These are phyloP conservation scores for Chloropsis hardwickii DNA, from an alignment of 2,113 vertebrate species.

Conservation along the genomic window DNA sequence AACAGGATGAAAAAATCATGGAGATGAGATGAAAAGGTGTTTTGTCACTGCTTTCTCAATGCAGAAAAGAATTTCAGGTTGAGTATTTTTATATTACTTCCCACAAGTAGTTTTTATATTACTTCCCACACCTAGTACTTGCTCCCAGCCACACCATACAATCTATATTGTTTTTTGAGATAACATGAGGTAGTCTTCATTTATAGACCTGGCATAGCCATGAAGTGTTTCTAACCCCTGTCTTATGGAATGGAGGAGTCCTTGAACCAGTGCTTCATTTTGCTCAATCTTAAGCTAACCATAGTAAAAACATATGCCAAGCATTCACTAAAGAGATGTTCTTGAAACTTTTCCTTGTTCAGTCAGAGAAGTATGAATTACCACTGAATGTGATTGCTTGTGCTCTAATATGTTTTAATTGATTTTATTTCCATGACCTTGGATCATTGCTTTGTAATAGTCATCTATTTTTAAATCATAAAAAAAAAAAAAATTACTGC, in stretches of 20 bases:
- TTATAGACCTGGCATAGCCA: background rate
- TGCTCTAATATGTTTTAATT: background rate
- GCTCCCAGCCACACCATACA: background rate
- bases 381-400: background rate
- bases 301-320: background rate
- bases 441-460: background rate
- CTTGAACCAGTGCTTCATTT: background rate
- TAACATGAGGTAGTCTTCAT: background rate
- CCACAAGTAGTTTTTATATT: background rate
- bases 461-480: background rate
- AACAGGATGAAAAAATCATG: background rate
- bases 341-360: background rate
- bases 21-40: rapidly evolving
- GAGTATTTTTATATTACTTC: background rate
- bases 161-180: background rate
- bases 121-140: background rate
- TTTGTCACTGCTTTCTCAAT: background rate
- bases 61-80: background rate
- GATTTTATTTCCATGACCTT: background rate
- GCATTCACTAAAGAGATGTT: background rate
- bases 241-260: background rate
- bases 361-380: background rate
- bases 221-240: background rate
- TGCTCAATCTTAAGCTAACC: background rate
- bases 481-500: background rate